Evolutionary conservation across 2,888 invertebrate species (phyloP), one percentile per base, ranked within the genome.

Genomic region (Anodontia alba): DNA sequence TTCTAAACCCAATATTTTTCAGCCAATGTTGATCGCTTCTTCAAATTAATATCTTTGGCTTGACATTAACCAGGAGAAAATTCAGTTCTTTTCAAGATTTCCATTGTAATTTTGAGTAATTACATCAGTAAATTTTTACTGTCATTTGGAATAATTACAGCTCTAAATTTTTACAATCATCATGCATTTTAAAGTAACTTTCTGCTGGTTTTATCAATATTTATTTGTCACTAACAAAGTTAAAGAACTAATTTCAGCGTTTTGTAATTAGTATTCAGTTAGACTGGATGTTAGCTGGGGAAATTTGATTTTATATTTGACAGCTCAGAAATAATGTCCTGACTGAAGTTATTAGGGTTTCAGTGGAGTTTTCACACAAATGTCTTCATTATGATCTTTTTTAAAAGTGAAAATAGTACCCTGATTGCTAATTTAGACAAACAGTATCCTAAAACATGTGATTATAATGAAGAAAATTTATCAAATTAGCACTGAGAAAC

Each of bases 261-360:
- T 74, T 54, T 49, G 36, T 70, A 84, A 84, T 81, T 81, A 81
- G 74, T 80, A 73, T 74, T 78, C 85, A 83, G 82, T 82, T 82
- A 81, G 72, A 66, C 29, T 72, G 38, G 66, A 80, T 62, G 80
- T 54, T 78, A 80, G 78, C 83, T 81, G 74, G 70, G 76, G 78
- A 83, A 85, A 85, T 81, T 85, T 83, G 80, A 85, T 85, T 85
- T 85, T 75, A 82, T 78, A 83, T 78, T 70, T 82, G 82, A 75
- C 78, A 80, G 62, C 62, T 46, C 29, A 46, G 71, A 66, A 76
- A 77, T 69, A 70, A 78, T 54, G 73, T 76, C 38, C 67, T 75
- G 66, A 51, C 67, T 66, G 62, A 76, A 85, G 74, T 72, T 80
- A 70, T 62, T 54, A 46, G 85, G 72, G 78, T 81, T 80, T 80